Evolutionary conservation across 2,797 vertebrate species (phyloP), one percentile per base, ranked within the genome.

Genomic region (Channa striata): DNA sequence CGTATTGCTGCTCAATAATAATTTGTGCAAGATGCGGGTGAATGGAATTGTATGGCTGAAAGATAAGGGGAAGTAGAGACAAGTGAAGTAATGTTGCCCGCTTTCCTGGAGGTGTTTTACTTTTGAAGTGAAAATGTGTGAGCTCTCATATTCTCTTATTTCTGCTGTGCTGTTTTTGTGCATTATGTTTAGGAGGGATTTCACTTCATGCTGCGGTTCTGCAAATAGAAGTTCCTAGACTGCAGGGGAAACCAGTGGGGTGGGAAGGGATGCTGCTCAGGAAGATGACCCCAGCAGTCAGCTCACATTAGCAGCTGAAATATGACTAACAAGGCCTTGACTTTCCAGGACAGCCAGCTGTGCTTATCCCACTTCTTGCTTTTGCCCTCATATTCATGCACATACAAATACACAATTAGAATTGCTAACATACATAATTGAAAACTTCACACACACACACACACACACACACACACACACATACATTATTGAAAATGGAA

Each of bases 211-310:
- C 87, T 83, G 82, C 19, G 79, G 63, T 79, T 89, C 86, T 89
- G 86, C 83, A 92, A 88, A 90, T 88, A 91, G 82, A 87, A 84
- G 84, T 84, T 84, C 56, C 75, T 77, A 69, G 88, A 87, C 91
- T 86, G 88, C 85, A 60, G 85, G 88, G 91, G 67, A 75, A 77
- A 83, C 89, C 89, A 59, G 87, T 88, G 89, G 89, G 87, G 78
- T 77, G 78, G 84, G 76, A 76, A 80, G 79, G 83, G 73, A 78
- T 56, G 57, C 61, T 64, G 74, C 87, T 80, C 78, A 54, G 80
- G 73, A 86, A 80, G 82, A 88, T 85, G 89, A 91, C 90, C 90
- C 83, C 79, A 87, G 81, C 89, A 90, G 91, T 93, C 91, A 83
- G 84, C 78, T 91, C 87, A 87, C 66, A 91, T 93, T 91, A 92